phyloP scores from a whole-genome alignment of 2,888 invertebrate species.

The Drosophila neotestacea region DNA sequence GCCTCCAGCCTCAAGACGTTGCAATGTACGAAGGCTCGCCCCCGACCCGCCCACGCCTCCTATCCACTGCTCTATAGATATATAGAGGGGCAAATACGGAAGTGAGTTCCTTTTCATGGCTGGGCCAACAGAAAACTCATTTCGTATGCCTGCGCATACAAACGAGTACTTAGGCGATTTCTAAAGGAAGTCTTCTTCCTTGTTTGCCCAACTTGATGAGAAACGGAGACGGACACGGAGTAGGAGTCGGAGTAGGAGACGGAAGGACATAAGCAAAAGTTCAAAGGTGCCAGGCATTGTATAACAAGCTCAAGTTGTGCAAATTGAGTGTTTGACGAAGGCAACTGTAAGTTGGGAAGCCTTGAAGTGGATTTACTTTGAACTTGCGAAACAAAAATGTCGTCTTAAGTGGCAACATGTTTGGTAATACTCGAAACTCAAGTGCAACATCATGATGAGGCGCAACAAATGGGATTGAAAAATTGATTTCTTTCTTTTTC shows the following conservation, averaged over 20 bases:
- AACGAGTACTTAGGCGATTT: slow-evolving; percentile 35
- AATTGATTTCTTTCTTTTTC: slow-evolving; percentile 9
- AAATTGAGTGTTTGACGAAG: slow-evolving; percentile 63
- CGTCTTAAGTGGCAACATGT: slow-evolving; percentile 48
- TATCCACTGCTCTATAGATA: not conserved
- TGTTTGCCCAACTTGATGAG: slow-evolving; percentile 60
- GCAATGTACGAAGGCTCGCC: slow-evolving; percentile 37
- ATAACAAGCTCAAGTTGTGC: slow-evolving; percentile 62
- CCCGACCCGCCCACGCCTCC: not conserved
- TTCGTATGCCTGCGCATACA: slow-evolving; percentile 59
- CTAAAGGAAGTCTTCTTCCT: slow-evolving; percentile 63
- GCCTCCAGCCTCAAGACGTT: slow-evolving; percentile 29
- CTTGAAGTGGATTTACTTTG: slow-evolving; percentile 69
- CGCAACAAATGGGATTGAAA: slow-evolving; percentile 49
- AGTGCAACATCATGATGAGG: slow-evolving; percentile 45
- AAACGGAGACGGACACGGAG: slow-evolving; percentile 1
- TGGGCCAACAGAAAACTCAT: slow-evolving; percentile 66
- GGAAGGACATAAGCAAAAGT: slow-evolving; percentile 54
- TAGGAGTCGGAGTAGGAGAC: slow-evolving; percentile 1
- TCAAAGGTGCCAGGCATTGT: slow-evolving; percentile 71
- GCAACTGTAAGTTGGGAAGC: slow-evolving; percentile 27
- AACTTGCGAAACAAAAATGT: slow-evolving; percentile 60
- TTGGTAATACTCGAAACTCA: slow-evolving; percentile 45
- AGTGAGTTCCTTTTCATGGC: slow-evolving; percentile 64
- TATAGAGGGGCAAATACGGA: slow-evolving; percentile 58